Base-by-base conservation (phyloP, 2,113 vertebrate species). In the Pelmatolapia mariae region DNA sequence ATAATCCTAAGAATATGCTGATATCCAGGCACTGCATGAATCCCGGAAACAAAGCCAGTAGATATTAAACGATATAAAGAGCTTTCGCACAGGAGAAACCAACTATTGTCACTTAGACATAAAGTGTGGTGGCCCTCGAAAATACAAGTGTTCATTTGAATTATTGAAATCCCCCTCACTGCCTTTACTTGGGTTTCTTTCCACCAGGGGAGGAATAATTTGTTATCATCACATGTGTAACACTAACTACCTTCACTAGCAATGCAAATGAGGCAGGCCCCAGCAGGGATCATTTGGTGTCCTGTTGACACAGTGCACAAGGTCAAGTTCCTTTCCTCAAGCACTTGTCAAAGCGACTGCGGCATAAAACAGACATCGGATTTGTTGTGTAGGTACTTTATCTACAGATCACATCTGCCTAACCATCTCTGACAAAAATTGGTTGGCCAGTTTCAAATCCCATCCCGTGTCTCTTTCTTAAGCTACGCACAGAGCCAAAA, bases 1-100 rank as follows among this genome's bases (percentile, higher is more conserved):
- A 89, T 92, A 91, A 93, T 93, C 89, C 85, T 18, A 83, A 93
- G 87, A 95, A 93, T 92, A 93, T 92, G 86, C 80, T 89, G 89
- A 90, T 91, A 92, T 91, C 84, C 80, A 81, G 61, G 82, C 81
- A 59, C 78, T 57, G 86, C 84, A 50, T 84, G 83, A 88, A 84
- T 87, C 88, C 82, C 45, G 73, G 81, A 94, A 91, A 92, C 91
- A 93, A 93, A 94, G 88, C 85, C 57, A 80, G 6, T 3, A 80
- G 90, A 94, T 88, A 85, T 83, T 15, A 91, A 83, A 79, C 8
- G 56, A 81, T 87, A 86, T 33, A 36, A 86, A 87, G 86, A 84
- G 85, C 45, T 89, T 89, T 88, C 24, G 68, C 38, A 11, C 61
- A 61, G 33, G 73, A 36, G 83, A 88, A 87, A 85, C 53, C 71